These are phyloP conservation scores for Coleophora flavipennella DNA, from an alignment of 2,888 invertebrate species.

Conservation along the genomic window DNA sequence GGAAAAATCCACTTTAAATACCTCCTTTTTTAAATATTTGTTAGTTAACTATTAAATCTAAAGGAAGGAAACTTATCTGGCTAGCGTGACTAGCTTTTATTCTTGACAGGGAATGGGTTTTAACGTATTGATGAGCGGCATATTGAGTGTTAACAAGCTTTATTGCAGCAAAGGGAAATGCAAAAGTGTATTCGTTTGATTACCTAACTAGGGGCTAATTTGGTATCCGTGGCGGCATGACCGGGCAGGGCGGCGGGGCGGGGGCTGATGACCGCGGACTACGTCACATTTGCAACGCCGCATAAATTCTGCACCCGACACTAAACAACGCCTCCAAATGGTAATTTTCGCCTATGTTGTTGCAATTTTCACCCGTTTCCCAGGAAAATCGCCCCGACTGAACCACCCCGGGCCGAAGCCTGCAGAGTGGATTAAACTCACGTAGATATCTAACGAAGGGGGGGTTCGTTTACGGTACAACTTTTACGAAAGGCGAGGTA, in stretches of 20 bases:
- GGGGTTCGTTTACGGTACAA: constrained; percentile 62
- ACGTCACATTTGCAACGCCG: constrained; percentile 44
- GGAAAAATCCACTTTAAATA: too few species aligned
- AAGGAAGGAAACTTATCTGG: too few species aligned
- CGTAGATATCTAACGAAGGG: constrained; percentile 71
- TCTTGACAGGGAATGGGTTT: too few species aligned
- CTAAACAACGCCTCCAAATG: constrained; percentile 59
- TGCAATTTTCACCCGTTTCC: constrained; percentile 69
- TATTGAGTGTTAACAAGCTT: too few species aligned
- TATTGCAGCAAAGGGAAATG: too few species aligned
- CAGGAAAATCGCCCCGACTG: constrained; percentile 48
- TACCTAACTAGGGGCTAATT: too few species aligned
- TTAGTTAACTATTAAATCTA: too few species aligned
- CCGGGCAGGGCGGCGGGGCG: neutral
- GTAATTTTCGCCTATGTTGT: constrained; percentile 67
- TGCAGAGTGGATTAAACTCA: constrained; percentile 64
- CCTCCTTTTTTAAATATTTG: too few species aligned
- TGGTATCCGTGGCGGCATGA: too few species aligned
- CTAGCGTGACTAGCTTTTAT: too few species aligned
- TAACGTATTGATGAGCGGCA: too few species aligned
- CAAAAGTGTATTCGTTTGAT: too few species aligned
- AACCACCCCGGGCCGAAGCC: constrained; percentile 37
- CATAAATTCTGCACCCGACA: constrained; percentile 44
- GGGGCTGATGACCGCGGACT: constrained; percentile 11
- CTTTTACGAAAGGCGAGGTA: constrained; percentile 64